Conservation (phyloP, 1,140 invertebrate species). For the Sinella curviseta region DNA sequence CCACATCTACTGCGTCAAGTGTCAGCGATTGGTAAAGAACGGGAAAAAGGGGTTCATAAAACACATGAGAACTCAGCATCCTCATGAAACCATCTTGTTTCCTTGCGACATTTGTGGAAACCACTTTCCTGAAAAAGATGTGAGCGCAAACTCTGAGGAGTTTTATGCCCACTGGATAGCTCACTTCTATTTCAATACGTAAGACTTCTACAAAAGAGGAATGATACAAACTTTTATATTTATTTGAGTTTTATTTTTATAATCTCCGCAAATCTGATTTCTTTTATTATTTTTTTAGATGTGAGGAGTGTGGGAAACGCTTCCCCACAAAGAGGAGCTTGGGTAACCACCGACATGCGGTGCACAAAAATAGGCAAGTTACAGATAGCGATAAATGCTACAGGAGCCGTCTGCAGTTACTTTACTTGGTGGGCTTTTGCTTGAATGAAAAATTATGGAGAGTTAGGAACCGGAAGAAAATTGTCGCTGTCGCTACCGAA, state of each 20-base stretch:
- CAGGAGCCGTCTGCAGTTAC: no score
- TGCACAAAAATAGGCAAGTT: slow-evolving; percentile 42
- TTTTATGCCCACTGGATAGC: slow-evolving; percentile 47
- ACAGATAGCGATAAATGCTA: no score
- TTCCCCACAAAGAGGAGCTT: slow-evolving; percentile 43
- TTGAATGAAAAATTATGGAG: no score
- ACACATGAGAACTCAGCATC: slow-evolving; percentile 36
- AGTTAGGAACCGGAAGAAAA: no score
- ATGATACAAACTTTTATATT: background rate
- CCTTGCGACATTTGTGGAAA: slow-evolving; percentile 45
- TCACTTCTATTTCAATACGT: slow-evolving; percentile 46
- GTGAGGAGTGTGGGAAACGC: slow-evolving; percentile 42
- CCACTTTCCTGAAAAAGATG: slow-evolving; percentile 40
- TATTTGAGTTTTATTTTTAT: background rate
- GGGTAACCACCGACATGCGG: slow-evolving; percentile 43
- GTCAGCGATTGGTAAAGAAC: slow-evolving; percentile 36
- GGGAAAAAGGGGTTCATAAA: slow-evolving; percentile 39
- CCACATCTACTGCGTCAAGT: slow-evolving; percentile 38
- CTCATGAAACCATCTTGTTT: slow-evolving; percentile 33
- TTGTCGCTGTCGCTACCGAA: no score
- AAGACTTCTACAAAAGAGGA: background rate
- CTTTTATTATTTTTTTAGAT: slow-evolving; percentile 27
- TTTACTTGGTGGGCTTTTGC: no score
- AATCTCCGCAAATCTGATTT: background rate
- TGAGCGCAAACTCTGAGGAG: slow-evolving; percentile 42